phyloP scores from a whole-genome alignment of 2,797 vertebrate species.

The Heteromormyrus szaboi region DNA sequence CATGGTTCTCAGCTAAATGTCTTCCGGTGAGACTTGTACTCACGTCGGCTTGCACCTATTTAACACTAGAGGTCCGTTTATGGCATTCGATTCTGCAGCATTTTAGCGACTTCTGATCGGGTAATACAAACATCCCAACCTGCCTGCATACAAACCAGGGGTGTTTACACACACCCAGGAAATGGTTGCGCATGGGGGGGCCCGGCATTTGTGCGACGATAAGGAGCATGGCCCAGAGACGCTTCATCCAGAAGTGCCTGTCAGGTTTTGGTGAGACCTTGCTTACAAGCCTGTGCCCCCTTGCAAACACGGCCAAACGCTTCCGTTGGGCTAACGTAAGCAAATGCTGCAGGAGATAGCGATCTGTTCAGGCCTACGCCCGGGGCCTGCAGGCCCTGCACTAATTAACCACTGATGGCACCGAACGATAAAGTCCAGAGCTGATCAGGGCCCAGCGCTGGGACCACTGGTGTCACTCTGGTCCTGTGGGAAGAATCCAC shows the following conservation, averaged over 20 bases:
- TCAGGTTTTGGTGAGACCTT: not conserved
- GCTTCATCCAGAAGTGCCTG: not conserved
- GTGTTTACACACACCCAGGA: not conserved
- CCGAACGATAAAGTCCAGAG: not conserved
- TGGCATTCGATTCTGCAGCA: not conserved
- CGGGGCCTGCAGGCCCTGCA: not conserved
- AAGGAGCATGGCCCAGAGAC: not conserved
- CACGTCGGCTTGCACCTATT: not conserved
- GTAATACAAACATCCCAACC: not conserved
- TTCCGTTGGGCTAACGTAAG: constrained; percentile 6
- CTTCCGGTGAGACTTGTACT: not conserved
- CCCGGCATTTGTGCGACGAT: too few relatives aligned
- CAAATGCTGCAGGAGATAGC: constrained; percentile 1
- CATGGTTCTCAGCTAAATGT: not conserved
- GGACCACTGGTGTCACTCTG: not conserved
- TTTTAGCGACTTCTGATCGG: not conserved
- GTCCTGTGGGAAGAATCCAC: constrained; percentile 12
- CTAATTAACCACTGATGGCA: constrained; percentile 12
- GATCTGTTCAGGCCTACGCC: constrained; percentile 1
- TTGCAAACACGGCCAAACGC: not conserved
- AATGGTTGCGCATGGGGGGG: not conserved
- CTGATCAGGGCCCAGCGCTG: not conserved
- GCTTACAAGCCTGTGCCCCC: not conserved
- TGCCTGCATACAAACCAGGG: not conserved
- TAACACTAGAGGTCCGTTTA: not conserved